Evolutionary conservation across 2,113 vertebrate species (phyloP), one percentile per base, ranked within the genome.

Genomic region (Trichechus manatus): DNA sequence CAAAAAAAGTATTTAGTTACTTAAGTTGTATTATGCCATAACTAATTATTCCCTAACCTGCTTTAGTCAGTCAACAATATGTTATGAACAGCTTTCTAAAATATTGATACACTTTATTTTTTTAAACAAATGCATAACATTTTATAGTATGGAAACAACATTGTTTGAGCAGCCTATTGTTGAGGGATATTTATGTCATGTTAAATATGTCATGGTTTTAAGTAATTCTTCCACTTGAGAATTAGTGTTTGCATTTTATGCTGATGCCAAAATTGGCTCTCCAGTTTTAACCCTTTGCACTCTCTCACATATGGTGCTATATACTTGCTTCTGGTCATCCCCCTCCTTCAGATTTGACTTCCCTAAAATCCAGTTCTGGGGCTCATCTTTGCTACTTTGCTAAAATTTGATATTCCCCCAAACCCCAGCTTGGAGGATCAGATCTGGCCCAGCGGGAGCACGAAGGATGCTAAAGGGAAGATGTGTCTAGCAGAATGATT

Each of bases 121-220:
- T 66, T 56, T 79, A 84, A 91, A 66, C 9, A 63, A 93, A 42
- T 83, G 23, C n/a, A 81, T 92, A 72, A 2, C 33, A 47, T 50
- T 82, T 88, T 9, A 20, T 82, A 72, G 42, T 91, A 31, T 77
- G 23, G 14, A 91, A 91, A 68, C 3, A 81, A 2, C 1, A 20
- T 84, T 87, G 68, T 80, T 90, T 94, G 39, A 86, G 4, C 75
- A 79, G 31, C 81, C 47, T 83, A 64, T 85, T 78, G 72, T 63
- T 72, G 36, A 92, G 23, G 31, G 29, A 47, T n/a, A 92, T 31
- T 56, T 82, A 25, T 47, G 7, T 81, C 90, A 33, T 47, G 80
- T 87, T 85, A 89, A 94, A 59, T 44, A 39, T 87, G 31, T 74
- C 33, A 83, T 79, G 81, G 17, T 95, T 92, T 94, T 72, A 94